These are phyloP conservation scores for Gymnodraco acuticeps DNA, from an alignment of 2,797 vertebrate species.

Conservation along the genomic window DNA sequence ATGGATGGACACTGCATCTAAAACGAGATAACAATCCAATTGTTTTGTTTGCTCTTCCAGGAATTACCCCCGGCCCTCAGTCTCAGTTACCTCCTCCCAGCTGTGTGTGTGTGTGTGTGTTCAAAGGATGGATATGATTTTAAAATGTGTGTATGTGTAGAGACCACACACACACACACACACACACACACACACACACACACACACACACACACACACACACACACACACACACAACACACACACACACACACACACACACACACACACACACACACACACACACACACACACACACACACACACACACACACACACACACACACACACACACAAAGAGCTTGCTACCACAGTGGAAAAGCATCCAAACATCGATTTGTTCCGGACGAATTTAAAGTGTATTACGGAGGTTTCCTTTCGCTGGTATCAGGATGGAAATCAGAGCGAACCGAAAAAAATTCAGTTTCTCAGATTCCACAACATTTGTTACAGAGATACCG, in stretches of 20 bases:
- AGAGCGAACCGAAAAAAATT: not conserved
- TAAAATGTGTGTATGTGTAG: conserved; percentile 14
- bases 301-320: conserved; percentile 13
- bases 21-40: conserved; percentile 29
- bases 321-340: conserved; percentile 7
- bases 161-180: conserved; percentile 14
- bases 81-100: conserved; percentile 53
- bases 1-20: conserved; percentile 18
- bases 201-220: not conserved
- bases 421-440: not conserved
- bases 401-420: conserved; percentile 2
- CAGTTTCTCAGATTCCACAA: not conserved
- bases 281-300: conserved; percentile 30
- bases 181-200: conserved; percentile 22
- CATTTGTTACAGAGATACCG: not conserved
- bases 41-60: conserved; percentile 43
- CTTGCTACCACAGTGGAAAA: conserved; percentile 40
- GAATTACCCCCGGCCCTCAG: conserved; percentile 61
- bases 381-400: not conserved
- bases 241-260: conserved; percentile 23
- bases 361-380: not conserved
- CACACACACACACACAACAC: not conserved
- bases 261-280: conserved; percentile 22
- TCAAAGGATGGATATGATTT: conserved; percentile 17
- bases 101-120: conserved; percentile 33